Conservation (phyloP, 2,888 invertebrate genomes). For the Temnothorax rugatulus region DNA sequence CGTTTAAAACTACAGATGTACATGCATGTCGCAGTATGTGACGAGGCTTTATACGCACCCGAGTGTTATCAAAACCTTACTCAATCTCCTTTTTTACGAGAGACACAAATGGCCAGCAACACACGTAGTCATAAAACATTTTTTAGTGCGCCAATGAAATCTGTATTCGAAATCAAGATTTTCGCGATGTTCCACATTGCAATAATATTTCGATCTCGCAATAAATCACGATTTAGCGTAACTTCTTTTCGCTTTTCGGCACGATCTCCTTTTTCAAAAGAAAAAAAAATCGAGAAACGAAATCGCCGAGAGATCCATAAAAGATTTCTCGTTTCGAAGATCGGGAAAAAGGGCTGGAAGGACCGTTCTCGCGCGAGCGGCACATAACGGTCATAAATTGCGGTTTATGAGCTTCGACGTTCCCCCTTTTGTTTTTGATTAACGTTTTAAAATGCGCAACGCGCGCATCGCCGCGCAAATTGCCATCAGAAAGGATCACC, state of each 20-base stretch:
- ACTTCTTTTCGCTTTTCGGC: neutral
- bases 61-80: no score
- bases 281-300: neutral
- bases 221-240: slow-evolving; percentile 46
- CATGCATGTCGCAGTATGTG: neutral
- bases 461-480: slow-evolving; percentile 40
- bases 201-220: slow-evolving; percentile 12
- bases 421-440: slow-evolving; percentile 33
- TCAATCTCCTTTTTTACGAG: neutral
- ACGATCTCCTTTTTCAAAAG: neutral
- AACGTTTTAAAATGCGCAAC: slow-evolving; percentile 49
- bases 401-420: slow-evolving; percentile 30
- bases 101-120: neutral
- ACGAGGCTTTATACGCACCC: neutral
- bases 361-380: neutral
- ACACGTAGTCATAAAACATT: slow-evolving; percentile 34
- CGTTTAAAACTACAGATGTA: neutral
- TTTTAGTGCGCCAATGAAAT: slow-evolving; percentile 35
- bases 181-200: neutral
- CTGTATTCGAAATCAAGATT: slow-evolving; percentile 31
- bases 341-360: neutral
- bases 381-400: slow-evolving; percentile 44
- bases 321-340: slow-evolving; percentile 23
- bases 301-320: slow-evolving; percentile 19
- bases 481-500: slow-evolving; percentile 32